Evolutionary conservation across 2,113 vertebrate genomes (phyloP).

Genomic region (Apteryx mantelli): DNA sequence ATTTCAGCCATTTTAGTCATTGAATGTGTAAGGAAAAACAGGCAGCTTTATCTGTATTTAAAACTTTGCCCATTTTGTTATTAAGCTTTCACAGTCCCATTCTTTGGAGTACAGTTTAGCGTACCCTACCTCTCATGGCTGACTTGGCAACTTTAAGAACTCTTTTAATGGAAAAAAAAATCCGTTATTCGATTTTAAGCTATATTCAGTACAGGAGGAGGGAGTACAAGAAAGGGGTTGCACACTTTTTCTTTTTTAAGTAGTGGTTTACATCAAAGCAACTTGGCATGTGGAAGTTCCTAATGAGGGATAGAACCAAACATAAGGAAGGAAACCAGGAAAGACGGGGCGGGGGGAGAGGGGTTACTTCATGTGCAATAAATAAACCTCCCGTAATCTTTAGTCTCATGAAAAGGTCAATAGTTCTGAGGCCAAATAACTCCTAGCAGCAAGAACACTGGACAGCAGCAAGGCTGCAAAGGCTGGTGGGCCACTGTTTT

Average conservation of each 20-base stretch:
- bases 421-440: conserved; percentile 3
- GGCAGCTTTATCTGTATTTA: neutral
- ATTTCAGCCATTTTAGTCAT: neutral
- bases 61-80: neutral
- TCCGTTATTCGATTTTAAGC: neutral
- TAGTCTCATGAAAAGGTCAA: neutral
- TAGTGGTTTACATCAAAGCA: conserved; percentile 27
- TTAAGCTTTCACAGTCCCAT: neutral
- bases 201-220: neutral
- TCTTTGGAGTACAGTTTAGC: neutral
- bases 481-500: neutral
- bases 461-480: neutral
- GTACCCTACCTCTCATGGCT: neutral
- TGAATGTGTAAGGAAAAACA: neutral
- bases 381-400: conserved; percentile 30
- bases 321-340: conserved; percentile 11
- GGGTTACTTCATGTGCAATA: conserved; percentile 24
- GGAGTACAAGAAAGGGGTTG: neutral
- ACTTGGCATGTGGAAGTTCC: neutral
- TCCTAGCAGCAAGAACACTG: neutral
- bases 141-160: neutral
- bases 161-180: neutral
- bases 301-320: neutral
- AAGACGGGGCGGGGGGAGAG: neutral
- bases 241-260: neutral